Evolutionary conservation across 2,113 vertebrate species (phyloP).

Genomic region (Sturnus vulgaris): DNA sequence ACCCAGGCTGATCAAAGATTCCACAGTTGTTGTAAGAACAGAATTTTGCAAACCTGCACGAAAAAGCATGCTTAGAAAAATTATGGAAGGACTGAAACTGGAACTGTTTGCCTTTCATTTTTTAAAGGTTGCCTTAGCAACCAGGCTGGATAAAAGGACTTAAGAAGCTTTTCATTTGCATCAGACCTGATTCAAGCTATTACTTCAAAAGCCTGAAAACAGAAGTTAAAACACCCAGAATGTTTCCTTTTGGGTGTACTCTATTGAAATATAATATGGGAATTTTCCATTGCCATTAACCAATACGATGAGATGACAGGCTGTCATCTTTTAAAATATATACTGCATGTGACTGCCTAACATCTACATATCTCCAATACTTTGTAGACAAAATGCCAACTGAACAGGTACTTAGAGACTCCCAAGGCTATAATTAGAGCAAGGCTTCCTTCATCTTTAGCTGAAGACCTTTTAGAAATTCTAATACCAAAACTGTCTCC

Average conservation of each 20-base stretch:
- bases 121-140: background rate
- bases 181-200: background rate
- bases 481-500: background rate
- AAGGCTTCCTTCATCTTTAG: background rate
- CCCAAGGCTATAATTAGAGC: background rate
- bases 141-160: background rate
- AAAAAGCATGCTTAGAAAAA: background rate
- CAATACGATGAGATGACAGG: background rate
- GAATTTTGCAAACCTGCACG: background rate
- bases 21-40: background rate
- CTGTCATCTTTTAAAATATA: background rate
- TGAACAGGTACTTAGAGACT: background rate
- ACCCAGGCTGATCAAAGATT: background rate
- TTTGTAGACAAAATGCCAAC: background rate
- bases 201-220: background rate
- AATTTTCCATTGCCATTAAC: background rate
- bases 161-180: background rate
- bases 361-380: background rate
- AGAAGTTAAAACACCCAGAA: background rate
- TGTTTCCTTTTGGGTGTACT: background rate
- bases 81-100: background rate
- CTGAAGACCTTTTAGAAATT: background rate
- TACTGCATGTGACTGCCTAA: background rate
- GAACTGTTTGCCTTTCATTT: background rate
- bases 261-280: background rate